Evolutionary conservation across 2,113 vertebrate species (phyloP).

Genomic region (Dicaeum eximium): DNA sequence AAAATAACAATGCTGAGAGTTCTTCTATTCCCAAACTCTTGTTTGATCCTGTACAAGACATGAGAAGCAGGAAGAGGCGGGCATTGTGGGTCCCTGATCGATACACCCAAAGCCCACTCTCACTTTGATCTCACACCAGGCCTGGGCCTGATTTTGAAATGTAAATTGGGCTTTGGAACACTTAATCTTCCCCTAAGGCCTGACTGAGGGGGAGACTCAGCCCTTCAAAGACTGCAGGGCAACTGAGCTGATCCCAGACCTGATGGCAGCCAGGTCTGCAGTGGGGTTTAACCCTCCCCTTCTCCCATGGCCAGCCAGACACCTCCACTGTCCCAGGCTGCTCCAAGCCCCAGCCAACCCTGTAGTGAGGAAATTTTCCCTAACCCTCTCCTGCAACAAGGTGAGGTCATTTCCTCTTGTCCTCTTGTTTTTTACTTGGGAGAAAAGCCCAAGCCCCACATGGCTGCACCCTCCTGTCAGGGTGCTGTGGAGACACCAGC

Average conservation of each 20-base stretch:
- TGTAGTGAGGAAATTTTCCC: too few relatives aligned
- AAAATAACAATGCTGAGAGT: background rate
- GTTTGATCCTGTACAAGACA: background rate
- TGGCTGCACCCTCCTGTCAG: background rate
- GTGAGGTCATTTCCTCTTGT: background rate
- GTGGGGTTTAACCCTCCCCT: background rate
- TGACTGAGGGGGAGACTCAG: background rate
- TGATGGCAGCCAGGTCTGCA: background rate
- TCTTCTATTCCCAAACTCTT: background rate
- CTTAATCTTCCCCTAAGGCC: constrained; percentile 46
- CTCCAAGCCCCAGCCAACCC: background rate
- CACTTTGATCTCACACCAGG: constrained; percentile 36
- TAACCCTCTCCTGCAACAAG: background rate
- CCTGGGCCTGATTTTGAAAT: constrained; percentile 54
- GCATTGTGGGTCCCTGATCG: background rate
- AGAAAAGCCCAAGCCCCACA: background rate
- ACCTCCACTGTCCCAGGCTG: background rate
- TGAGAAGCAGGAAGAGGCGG: background rate
- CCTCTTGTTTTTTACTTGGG: background rate
- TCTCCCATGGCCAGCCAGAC: background rate
- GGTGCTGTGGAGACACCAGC: background rate
- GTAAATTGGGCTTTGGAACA: constrained; percentile 42
- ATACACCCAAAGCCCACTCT: constrained; percentile 26
- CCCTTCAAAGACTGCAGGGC: background rate
- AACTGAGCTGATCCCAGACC: background rate